Evolutionary conservation across 2,113 vertebrate genomes (phyloP), one percentile per base, ranked within the genome.

Genomic region (Xyliphius kryptos): DNA sequence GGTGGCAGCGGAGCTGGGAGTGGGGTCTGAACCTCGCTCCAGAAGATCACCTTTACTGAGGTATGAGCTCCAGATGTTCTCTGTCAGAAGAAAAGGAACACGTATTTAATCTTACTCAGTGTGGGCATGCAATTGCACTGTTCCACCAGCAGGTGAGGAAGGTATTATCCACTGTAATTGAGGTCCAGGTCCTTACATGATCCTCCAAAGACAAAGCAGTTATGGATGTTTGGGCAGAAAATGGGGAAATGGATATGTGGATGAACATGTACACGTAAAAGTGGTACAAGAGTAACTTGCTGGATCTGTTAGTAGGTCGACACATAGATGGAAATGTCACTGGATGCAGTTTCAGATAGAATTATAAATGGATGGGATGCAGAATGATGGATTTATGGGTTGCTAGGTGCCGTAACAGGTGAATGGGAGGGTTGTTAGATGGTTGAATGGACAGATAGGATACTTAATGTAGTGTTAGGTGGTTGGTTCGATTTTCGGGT

Each of bases 1-100:
- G 73, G n/a, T 69, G 76, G 15, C 83, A 1, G 78, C 22, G 0
- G 61, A 52, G 0, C 78, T 78, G 2, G 82, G 75, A 6, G 91
- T 82, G 37, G 66, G 72, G 43, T 86, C 64, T 5, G 82, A 85
- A 2, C 70, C 41, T 60, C 89, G 92, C 80, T 94, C 91, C 63
- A 93, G 75, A 12, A 92, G 85, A 7, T 91, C 89, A 10, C 90
- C 91, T 75, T 91, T 91, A 52, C 74, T 80, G 56, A 88, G 76
- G 75, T 93, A 94, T 40, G 77, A 78, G 80, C 91, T 90, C 92
- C 92, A 94, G 59, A 94, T 68, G 73, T 95, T 95, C 72, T 93
- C 92, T 95, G 60, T 1, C 32, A 26, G 13, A 6, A 51, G n/a
- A 59, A 21, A 19, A 21, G 2, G 21, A 21, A 48, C 26, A 32